These are phyloP conservation scores for Pelecanus crispus DNA, from an alignment of 2,113 vertebrate species.

Conservation along the genomic window DNA sequence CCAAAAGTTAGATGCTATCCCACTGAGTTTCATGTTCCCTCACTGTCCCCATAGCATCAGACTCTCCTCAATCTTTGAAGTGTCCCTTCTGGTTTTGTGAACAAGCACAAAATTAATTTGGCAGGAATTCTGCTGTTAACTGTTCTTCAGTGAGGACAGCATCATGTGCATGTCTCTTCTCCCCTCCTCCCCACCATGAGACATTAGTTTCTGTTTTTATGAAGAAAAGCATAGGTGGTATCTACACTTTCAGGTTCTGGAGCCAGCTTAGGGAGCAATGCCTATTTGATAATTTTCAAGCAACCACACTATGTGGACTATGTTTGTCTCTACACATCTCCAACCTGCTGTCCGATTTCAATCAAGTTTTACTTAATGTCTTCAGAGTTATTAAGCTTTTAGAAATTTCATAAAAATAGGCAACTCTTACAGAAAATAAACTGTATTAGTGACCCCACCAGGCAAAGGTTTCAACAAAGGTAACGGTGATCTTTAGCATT, in stretches of 20 bases:
- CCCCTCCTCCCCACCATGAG: neutral
- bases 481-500: neutral
- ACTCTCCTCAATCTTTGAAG: neutral
- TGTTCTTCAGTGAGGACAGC: neutral
- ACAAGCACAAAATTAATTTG: neutral
- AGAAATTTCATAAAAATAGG: neutral
- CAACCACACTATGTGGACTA: neutral
- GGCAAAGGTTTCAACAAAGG: neutral
- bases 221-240: neutral
- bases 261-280: neutral
- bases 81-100: neutral
- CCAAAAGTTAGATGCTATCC: neutral
- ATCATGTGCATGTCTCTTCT: neutral
- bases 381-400: neutral
- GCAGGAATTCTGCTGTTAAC: neutral
- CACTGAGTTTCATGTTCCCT: neutral
- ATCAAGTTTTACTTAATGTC: neutral
- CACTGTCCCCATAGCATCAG: neutral
- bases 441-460: neutral
- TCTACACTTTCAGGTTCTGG: neutral
- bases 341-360: neutral
- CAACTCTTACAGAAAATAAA: neutral
- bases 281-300: neutral
- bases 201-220: neutral
- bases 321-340: neutral